Conservation (phyloP, 2,888 invertebrate genomes). For the Epinotia ramella region DNA sequence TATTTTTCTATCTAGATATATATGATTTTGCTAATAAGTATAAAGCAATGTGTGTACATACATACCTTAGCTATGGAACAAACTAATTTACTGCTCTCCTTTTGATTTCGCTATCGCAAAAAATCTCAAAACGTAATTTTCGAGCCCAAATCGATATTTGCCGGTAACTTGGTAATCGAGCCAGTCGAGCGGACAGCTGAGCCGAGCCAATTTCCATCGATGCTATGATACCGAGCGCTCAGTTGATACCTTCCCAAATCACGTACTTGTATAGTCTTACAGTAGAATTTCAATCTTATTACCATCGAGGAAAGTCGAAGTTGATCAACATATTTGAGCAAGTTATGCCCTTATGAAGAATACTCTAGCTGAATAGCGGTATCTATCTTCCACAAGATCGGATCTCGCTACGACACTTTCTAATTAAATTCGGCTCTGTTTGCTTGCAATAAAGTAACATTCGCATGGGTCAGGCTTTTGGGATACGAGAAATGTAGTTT, state of each 20-base stretch:
- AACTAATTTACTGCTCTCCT: conserved; percentile 12
- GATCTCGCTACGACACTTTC: background rate
- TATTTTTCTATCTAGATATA: background rate
- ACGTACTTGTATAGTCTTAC: background rate
- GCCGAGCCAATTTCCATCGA: conserved; percentile 40
- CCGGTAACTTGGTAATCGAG: conserved; percentile 24
- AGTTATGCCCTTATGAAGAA: background rate
- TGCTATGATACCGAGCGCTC: conserved; percentile 26
- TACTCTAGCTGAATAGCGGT: background rate
- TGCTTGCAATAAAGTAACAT: background rate
- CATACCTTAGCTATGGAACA: background rate
- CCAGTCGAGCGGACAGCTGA: conserved; percentile 31
- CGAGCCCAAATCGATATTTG: conserved; percentile 12
- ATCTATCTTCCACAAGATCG: background rate
- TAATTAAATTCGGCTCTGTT: background rate
- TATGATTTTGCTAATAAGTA: background rate
- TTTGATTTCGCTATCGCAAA: conserved; percentile 11
- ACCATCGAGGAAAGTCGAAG: background rate
- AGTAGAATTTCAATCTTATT: background rate
- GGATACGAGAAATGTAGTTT: background rate
- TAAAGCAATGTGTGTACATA: too few relatives aligned
- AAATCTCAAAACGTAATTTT: conserved; percentile 24
- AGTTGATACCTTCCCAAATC: conserved; percentile 24
- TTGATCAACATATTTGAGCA: background rate
- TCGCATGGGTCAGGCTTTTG: background rate